Base-by-base conservation (phyloP, 2,888 invertebrate genomes). In the Biston stratarius region DNA sequence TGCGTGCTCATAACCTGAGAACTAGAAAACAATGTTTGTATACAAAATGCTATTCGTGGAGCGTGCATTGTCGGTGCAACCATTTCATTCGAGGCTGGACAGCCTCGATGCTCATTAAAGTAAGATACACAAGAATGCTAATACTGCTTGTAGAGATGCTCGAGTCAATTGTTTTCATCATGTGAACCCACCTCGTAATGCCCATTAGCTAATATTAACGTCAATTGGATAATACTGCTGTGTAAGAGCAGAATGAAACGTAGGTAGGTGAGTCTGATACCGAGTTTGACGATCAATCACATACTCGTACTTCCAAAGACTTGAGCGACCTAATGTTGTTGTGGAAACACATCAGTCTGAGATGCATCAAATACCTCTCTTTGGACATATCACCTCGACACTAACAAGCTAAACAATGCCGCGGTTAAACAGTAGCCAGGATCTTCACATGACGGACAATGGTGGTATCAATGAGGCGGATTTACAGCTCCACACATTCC, bases 401-500 rank as follows among this genome's bases (percentile, higher is more conserved):
- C 82, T 84, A 84, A 83, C 79, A 73, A 84, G 80, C 77, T 77
- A 74, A 83, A 77, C 81, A 83, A 84, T 84, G 81, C 79, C 73
- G 75, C 79, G 74, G 78, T 77, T 77, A 73, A 74, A 77, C 85
- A 80, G 83, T 79, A 80, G 82, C 82, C 72, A 72, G 77, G 75
- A 75, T 75, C 78, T 76, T 78, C 83, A 85, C 87, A 84, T 83
- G 76, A 76, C 79, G 82, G 77, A 89, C 90, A 89, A 88, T 87
- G 77, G 82, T 74, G 74, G 75, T 84, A 84, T 85, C 87, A 88
- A 87, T 86, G 83, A 81, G 83, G 77, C 83, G 83, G 84, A 83
- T 89, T 89, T 89, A 91, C 85, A 85, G 89, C 83, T 84, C 84
- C 80, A 86, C 88, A 86, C 90, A 87, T 87, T 86, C 85, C 84